Evolutionary conservation across 2,113 vertebrate genomes (phyloP), one percentile per base, ranked within the genome.

Genomic region (Eupsittula cactorum): DNA sequence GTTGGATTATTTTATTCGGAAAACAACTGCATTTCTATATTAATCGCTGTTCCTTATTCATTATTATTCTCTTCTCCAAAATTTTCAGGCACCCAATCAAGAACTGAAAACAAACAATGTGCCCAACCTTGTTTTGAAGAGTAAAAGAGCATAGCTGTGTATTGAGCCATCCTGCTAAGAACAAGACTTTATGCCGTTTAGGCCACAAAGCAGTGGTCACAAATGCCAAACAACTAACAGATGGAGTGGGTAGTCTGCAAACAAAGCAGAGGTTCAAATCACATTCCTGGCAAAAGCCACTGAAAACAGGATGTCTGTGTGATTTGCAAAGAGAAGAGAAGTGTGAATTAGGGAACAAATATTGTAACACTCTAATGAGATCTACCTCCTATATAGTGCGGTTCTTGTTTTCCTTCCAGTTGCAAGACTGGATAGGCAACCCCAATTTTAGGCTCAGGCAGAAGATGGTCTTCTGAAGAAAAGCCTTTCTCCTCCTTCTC

Each of bases 201-300:
- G 49, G 76, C 90, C 93, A 92, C 93, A 94, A 94, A 96, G 76
- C 78, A 83, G 85, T 93, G 47, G 3, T 92, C 79, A 68, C 76
- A 95, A 94, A 96, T 60, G 88, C 60, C 86, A 92, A 97, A 93
- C 86, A 94, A 80, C 84, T 91, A 91, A 89, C 92, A 96, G 82
- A 97, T 81, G 79, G 92, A 90, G n/a, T 12, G 46, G 39, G 57
- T 47, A 96, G 76, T 41, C 68, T 83, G 88, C 63, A 90, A 93
- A 93, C 59, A 94, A 96, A 92, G 79, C 85, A 90, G 68, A 94
- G 39, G 69, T 59, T 92, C 79, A 93, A 80, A 95, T 1, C 63
- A 25, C 70, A 86, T 86, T 93, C 76, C 55, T 94, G 76, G 64
- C 79, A 95, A 93, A 94, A 70, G 81, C 68, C 83, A 60, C 90